Evolutionary conservation across 1,140 invertebrate genomes (phyloP).

Genomic region (Drosophila tani): DNA sequence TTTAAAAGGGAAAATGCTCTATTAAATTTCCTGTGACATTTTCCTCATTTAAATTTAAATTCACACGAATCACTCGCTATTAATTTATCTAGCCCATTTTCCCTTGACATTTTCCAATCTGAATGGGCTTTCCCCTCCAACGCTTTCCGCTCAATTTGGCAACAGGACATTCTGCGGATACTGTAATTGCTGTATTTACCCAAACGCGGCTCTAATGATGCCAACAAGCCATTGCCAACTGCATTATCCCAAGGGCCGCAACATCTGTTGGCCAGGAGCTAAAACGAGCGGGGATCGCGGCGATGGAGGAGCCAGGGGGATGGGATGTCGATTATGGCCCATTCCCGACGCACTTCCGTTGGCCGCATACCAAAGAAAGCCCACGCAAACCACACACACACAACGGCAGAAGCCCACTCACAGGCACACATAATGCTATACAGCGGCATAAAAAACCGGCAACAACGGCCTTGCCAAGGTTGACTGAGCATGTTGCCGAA

Average conservation of each 20-base stretch:
- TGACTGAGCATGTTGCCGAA: conserved; percentile 79
- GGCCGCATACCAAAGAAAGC: conserved; percentile 68
- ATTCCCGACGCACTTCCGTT: conserved; percentile 69
- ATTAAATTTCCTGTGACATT: background rate
- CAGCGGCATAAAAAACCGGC: conserved; percentile 74
- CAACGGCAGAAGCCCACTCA: conserved; percentile 30
- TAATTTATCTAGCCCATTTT: conserved; percentile 1
- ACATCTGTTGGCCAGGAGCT: conserved; percentile 40
- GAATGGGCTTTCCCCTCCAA: conserved; percentile 15
- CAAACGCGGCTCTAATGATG: conserved; percentile 69
- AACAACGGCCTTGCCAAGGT: conserved; percentile 85
- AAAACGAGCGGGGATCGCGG: conserved; percentile 29
- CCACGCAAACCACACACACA: conserved; percentile 61
- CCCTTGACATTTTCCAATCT: conserved; percentile 22
- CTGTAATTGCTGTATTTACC: conserved; percentile 68
- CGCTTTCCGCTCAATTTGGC: conserved; percentile 75
- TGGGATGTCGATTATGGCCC: conserved; percentile 61
- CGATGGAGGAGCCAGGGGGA: conserved; percentile 19
- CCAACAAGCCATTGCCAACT: conserved; percentile 61
- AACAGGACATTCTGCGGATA: conserved; percentile 55
- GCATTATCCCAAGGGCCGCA: conserved; percentile 62
- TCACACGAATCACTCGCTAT: background rate
- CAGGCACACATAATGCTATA: conserved; percentile 20
- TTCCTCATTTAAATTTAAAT: conserved; percentile 3
- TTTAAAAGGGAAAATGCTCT: too few species aligned